phyloP scores from a whole-genome alignment of 2,888 invertebrate species.

The Apamea sordens region DNA sequence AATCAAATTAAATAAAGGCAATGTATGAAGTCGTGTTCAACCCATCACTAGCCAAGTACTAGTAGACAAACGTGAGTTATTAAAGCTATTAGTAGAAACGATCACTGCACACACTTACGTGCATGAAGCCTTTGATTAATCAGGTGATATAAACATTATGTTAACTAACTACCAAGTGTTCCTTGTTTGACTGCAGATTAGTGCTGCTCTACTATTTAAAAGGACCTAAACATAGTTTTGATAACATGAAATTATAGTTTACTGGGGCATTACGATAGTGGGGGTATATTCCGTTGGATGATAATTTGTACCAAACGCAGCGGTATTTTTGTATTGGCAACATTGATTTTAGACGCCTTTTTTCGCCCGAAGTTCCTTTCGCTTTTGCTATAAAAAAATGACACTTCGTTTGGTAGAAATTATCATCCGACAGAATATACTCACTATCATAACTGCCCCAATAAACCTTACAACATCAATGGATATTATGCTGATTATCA shows the following conservation, averaged over 20 bases:
- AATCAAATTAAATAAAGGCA: neutral
- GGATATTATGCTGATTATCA: neutral
- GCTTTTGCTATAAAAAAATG: neutral
- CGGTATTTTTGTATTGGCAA: neutral
- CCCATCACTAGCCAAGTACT: slow-evolving; percentile 48
- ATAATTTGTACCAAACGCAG: neutral
- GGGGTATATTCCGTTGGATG: no score
- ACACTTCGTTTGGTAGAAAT: no score
- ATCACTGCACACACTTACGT: slow-evolving; percentile 34
- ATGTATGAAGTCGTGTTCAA: neutral
- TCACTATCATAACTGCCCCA: no score
- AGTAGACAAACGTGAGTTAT: slow-evolving; percentile 54
- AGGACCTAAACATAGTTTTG: neutral
- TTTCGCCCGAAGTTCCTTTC: neutral
- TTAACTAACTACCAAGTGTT: slow-evolving; percentile 3
- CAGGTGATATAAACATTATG: slow-evolving; percentile 32
- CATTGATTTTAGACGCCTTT: neutral
- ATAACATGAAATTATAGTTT: no score
- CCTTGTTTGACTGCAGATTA: slow-evolving; percentile 25
- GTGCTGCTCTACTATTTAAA: neutral
- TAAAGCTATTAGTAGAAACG: slow-evolving; percentile 39
- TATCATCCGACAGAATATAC: no score
- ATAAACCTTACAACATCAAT: neutral
- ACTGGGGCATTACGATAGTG: no score
- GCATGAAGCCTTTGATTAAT: slow-evolving; percentile 36